phyloP scores from a whole-genome alignment of 64 coral and sea anemone species.

The Montipora cactus region DNA sequence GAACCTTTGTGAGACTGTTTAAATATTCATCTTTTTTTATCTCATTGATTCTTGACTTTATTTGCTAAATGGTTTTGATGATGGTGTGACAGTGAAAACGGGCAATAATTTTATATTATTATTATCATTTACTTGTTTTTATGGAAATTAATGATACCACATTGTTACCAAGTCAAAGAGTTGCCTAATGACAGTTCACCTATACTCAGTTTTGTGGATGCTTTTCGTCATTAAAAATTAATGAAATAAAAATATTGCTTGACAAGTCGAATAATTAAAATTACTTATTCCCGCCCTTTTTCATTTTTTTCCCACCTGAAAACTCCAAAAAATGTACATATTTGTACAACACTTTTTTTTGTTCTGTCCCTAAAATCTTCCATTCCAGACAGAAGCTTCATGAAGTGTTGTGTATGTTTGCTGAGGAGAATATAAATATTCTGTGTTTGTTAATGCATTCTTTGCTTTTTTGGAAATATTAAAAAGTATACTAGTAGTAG shows the following conservation, averaged over 20 bases:
- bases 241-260: conserved; percentile 18
- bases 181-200: neutral
- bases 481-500: no score
- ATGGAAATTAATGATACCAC: no score
- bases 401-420: neutral
- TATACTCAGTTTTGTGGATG: neutral
- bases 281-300: conserved; percentile 1
- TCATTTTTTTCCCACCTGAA: conserved; percentile 11
- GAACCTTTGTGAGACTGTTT: no score
- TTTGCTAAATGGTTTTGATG: no score
- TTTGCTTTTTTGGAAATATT: neutral
- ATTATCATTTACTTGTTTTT: no score
- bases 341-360: neutral
- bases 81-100: no score
- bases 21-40: no score
- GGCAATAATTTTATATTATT: no score
- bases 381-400: neutral
- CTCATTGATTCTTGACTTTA: no score
- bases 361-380: neutral
- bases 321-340: neutral
- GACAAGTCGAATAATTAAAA: neutral
- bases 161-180: conserved; percentile 15
- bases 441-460: neutral
- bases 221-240: conserved; percentile 34
- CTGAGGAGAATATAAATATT: neutral